A percentile compares a stretch with the other conserved stretches of the same genome.
These are phyloP conservation scores for Porites cylindrica DNA, from an alignment of 92 coral and sea anemone species.

Conservation along the genomic window DNA sequence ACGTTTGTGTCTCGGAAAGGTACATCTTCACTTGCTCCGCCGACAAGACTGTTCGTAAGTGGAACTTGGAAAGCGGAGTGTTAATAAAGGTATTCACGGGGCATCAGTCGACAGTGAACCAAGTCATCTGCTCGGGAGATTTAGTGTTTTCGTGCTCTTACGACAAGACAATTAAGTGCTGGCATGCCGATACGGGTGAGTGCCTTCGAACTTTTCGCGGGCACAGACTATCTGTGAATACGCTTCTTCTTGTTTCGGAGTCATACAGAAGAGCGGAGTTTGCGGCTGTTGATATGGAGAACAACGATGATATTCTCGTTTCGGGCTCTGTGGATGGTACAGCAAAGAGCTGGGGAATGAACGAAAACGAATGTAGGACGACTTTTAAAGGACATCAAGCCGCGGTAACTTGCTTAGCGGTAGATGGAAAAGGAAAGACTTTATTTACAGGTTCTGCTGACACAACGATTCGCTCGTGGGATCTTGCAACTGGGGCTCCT, in stretches of 20 bases:
- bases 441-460: slow-evolving; percentile 96
- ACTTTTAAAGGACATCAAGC: slow-evolving; percentile 90
- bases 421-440: slow-evolving; percentile 86
- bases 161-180: slow-evolving; percentile 91
- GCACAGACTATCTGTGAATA: slow-evolving; percentile 81
- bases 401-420: slow-evolving; percentile 88
- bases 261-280: slow-evolving; percentile 80
- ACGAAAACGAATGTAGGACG: slow-evolving; percentile 87
- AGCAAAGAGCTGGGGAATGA: slow-evolving; percentile 99
- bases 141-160: slow-evolving; percentile 93
- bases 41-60: slow-evolving; percentile 90
- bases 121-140: slow-evolving; percentile 85
- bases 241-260: slow-evolving; percentile 88
- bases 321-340: slow-evolving; percentile 94
- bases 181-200: slow-evolving; percentile 95
- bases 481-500: slow-evolving; percentile 85
- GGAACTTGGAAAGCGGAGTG: slow-evolving; percentile 87
- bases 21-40: slow-evolving; percentile 91
- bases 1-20: slow-evolving; percentile 89
- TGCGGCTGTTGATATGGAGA: slow-evolving; percentile 83
- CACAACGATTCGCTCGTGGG: slow-evolving; percentile 92
- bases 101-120: slow-evolving; percentile 82
- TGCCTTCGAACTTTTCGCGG: slow-evolving; percentile 86
- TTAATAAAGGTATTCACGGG: slow-evolving; percentile 76
- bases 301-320: slow-evolving; percentile 88